Percentiles rank a stretch among this genome's conserved stretches.
Evolutionary conservation across 2,797 vertebrate genomes (phyloP).

Genomic region (Scolopax rusticola): DNA sequence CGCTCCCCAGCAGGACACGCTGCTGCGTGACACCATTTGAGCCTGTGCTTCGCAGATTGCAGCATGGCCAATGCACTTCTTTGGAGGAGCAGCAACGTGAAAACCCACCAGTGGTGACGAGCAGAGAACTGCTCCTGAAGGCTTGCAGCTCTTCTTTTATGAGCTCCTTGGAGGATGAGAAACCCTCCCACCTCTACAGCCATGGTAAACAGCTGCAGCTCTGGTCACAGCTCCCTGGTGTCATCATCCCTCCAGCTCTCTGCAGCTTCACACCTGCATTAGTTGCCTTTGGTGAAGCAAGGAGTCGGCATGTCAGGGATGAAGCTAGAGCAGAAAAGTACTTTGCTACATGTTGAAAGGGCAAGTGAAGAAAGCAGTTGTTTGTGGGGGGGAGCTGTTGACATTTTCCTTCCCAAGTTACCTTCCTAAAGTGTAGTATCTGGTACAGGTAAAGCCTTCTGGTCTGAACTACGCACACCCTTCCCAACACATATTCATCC

Average conservation of each 20-base stretch:
- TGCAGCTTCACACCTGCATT: not conserved
- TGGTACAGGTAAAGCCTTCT: not conserved
- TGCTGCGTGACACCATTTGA: accelerated
- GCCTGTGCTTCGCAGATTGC: accelerated
- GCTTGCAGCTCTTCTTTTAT: not conserved
- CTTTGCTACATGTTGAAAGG: not conserved
- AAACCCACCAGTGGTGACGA: not conserved
- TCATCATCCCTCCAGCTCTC: not conserved
- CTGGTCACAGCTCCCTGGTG: not conserved
- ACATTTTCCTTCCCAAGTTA: not conserved
- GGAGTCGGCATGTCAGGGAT: not conserved
- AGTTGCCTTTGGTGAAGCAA: not conserved
- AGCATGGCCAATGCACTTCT: accelerated
- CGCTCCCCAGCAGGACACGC: accelerated
- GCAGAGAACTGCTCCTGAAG: not conserved
- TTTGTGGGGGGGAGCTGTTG: not conserved
- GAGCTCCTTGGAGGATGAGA: not conserved
- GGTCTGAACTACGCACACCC: accelerated
- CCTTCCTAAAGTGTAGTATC: not conserved
- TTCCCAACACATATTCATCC: not conserved
- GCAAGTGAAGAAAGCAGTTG: not conserved
- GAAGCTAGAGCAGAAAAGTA: not conserved
- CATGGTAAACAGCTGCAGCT: not conserved
- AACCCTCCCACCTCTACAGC: not conserved
- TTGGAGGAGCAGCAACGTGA: accelerated